Conservation (phyloP, 2,888 invertebrate species). For the Phortica magna region DNA sequence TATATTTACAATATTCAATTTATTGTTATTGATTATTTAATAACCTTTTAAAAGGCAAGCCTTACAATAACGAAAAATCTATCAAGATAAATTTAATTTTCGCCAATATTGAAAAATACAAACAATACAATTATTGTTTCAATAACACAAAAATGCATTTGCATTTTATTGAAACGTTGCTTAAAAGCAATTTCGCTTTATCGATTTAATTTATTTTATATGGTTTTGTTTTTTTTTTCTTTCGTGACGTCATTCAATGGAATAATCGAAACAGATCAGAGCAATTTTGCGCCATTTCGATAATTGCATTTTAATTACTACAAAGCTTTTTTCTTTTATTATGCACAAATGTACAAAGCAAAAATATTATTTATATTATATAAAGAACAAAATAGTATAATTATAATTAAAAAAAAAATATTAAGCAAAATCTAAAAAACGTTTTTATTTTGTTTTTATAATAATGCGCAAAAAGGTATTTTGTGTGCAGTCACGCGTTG, state of each 20-base stretch:
- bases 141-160: no score
- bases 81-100: no score
- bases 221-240: background rate
- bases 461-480: background rate
- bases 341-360: background rate
- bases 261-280: conserved; percentile 17
- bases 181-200: background rate
- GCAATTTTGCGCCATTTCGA: conserved; percentile 1
- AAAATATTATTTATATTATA: background rate
- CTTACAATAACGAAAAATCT: no score
- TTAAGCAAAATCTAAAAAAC: no score
- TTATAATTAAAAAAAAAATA: background rate
- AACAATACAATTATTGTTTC: no score
- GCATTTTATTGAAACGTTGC: no score
- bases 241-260: background rate
- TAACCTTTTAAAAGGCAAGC: background rate
- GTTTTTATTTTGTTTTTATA: no score
- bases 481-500: background rate
- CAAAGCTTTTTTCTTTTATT: background rate
- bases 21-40: background rate
- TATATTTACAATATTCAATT: background rate
- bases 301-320: conserved; percentile 15
- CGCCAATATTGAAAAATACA: no score
- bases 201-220: background rate
- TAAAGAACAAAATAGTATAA: background rate